phyloP scores from a whole-genome alignment of 2,888 invertebrate genomes.

The Xestoiulus laeticollis region DNA sequence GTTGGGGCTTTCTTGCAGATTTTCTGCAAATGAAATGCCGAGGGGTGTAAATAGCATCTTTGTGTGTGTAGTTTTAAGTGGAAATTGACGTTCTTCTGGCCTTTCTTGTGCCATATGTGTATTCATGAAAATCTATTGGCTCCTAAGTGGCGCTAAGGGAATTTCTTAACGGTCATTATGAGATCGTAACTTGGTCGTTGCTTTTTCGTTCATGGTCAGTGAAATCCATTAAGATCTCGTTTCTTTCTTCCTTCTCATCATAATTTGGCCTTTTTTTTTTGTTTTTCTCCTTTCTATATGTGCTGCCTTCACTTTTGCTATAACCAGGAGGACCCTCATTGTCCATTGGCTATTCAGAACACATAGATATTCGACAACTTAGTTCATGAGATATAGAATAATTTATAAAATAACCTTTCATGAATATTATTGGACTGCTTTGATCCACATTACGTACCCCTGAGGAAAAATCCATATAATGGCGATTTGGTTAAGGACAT shows the following conservation, averaged over 20 bases:
- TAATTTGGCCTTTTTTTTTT: neutral
- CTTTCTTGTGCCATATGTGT: neutral
- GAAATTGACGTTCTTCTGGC: neutral
- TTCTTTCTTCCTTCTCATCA: conserved; percentile 29
- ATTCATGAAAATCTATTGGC: conserved; percentile 37
- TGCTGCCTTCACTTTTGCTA: neutral
- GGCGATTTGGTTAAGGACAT: neutral
- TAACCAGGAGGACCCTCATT: neutral
- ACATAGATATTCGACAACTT: neutral
- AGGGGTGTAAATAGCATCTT: neutral
- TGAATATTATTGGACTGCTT: neutral
- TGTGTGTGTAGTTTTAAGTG: neutral
- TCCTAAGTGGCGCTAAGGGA: conserved; percentile 37
- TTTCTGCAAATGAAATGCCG: conserved; percentile 12
- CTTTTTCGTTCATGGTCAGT: conserved; percentile 37
- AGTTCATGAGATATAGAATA: neutral
- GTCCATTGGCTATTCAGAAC: neutral
- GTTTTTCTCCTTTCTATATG: too few species aligned
- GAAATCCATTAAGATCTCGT: conserved; percentile 25
- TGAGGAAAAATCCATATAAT: too few species aligned
- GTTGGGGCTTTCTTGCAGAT: neutral
- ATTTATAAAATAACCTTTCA: neutral
- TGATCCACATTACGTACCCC: neutral
- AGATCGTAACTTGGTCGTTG: conserved; percentile 15
- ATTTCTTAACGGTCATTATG: conserved; percentile 29